These are phyloP conservation scores for Actenoides hombroni DNA, from an alignment of 2,113 vertebrate species.

Conservation along the genomic window DNA sequence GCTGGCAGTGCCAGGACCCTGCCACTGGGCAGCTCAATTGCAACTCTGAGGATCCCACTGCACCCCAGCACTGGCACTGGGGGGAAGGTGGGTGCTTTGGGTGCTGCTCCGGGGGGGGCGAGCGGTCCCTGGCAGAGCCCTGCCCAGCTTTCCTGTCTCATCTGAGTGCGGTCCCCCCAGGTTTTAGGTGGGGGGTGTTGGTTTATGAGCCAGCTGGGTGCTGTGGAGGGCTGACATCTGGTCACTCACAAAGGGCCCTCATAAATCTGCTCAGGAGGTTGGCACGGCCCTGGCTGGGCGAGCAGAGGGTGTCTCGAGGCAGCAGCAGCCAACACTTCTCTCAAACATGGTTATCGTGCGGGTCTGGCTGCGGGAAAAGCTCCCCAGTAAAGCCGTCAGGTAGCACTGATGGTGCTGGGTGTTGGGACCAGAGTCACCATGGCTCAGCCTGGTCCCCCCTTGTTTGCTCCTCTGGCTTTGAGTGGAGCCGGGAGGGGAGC, in stretches of 20 bases:
- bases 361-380: neutral
- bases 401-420: accelerated
- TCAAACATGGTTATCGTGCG: accelerated
- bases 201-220: neutral
- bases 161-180: neutral
- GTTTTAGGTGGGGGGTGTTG: neutral
- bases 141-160: accelerated
- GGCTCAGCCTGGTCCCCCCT: neutral
- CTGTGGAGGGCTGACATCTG: neutral
- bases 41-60: neutral
- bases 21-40: neutral
- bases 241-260: neutral
- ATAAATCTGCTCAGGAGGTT: neutral
- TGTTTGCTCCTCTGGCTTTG: neutral
- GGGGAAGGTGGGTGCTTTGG: neutral
- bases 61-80: accelerated
- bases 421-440: accelerated
- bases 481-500: neutral
- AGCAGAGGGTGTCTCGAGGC: neutral
- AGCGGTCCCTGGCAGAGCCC: accelerated
- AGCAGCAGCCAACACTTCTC: neutral
- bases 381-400: accelerated
- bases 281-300: neutral
- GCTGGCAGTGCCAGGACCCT: neutral
- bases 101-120: accelerated